Evolutionary conservation across 2,888 invertebrate species (phyloP).

Genomic region (Eristalis tenax): DNA sequence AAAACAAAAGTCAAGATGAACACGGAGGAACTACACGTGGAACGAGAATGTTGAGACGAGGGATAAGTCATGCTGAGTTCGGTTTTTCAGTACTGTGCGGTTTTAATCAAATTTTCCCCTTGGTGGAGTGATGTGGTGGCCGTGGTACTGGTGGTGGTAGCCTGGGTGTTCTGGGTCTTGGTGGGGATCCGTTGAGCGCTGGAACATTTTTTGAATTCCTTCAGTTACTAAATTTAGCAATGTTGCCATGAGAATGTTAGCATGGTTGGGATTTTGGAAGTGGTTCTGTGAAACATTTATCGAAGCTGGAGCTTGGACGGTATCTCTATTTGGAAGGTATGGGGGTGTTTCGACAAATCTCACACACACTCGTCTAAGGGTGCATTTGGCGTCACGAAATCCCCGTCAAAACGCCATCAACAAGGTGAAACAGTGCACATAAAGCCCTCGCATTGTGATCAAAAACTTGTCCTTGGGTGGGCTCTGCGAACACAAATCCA

Average conservation of each 20-base stretch:
- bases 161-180: too few relatives aligned
- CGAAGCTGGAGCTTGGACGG: too few relatives aligned
- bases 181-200: neutral
- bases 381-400: too few relatives aligned
- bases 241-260: too few relatives aligned
- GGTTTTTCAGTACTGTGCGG: slow-evolving; percentile 11
- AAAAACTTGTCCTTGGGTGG: neutral
- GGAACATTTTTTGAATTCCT: neutral
- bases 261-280: too few relatives aligned
- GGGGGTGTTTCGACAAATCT: too few relatives aligned
- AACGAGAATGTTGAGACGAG: neutral
- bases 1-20: slow-evolving; percentile 40
- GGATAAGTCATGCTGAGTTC: slow-evolving; percentile 8
- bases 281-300: too few relatives aligned
- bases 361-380: too few relatives aligned
- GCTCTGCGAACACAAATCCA: too few relatives aligned
- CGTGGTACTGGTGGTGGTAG: neutral
- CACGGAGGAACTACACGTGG: neutral
- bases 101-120: slow-evolving; percentile 57
- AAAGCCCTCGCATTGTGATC: neutral
- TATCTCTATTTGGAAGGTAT: too few relatives aligned
- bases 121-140: neutral
- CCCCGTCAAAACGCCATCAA: neutral
- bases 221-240: neutral
- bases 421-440: neutral